Base-by-base conservation (phyloP, 2,888 invertebrate genomes). In the Ochropleura plecta region DNA sequence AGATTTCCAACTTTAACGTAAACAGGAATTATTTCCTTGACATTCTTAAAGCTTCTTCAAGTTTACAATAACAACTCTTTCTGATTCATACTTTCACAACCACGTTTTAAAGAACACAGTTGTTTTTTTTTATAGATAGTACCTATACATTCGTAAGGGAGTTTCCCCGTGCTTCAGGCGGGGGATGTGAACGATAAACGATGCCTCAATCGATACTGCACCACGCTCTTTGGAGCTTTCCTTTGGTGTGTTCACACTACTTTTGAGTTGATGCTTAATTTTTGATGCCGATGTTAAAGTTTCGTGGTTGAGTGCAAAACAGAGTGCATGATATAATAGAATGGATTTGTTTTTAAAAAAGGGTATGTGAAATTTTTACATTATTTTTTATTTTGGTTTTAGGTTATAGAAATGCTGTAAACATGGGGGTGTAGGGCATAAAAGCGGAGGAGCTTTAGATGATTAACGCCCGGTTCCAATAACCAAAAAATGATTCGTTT, bases 191-290 rank as follows among this genome's bases (percentile, higher is more conserved):
- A 84, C 88, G 79, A 89, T 90, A 88, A 91, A 89, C 87, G 89
- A 86, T 84, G 86, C 83, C 87, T 89, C 86, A 91, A 91, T 91
- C 91, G 91, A 91, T 91, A 91, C 85, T 90, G 89, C 90, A 91
- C 88, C 87, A 69, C 83, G 88, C 84, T 78, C 82, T 86, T 88
- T 82, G 79, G 66, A 74, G 76, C 66, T 70, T 69, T 48, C 72
- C 70, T 73, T 66, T 30, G 65, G 66, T 73, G 67, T 73, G 66
- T 75, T 81, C 48, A 48, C 74, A 79, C 70, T 78, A 55, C 55
- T 73, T 69, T 73, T 30, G n/a, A 76, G 57, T 60, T 18, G 63
- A 62, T 69, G 57, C n/a, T 60, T 70, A 72, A 76, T 72, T 81
- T 63, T 73, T 65, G 44, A 3, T 55, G 40, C 44, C 53, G 5